Conservation (phyloP, 2,113 vertebrate genomes). For the Alexandromys fortis region DNA sequence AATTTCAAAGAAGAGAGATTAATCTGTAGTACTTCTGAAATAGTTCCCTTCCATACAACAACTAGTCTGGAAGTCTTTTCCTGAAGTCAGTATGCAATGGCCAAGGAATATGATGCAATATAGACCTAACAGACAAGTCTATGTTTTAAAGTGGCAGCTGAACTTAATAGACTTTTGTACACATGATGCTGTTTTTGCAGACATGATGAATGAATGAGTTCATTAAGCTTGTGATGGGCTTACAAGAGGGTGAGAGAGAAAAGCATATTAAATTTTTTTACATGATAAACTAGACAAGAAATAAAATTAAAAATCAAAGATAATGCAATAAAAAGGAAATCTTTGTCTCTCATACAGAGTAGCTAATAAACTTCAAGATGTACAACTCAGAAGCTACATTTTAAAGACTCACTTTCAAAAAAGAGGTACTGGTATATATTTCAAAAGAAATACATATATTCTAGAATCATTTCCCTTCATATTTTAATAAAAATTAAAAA, state of each 20-base stretch:
- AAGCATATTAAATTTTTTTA: not conserved
- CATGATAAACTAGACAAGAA: not conserved
- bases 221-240: not conserved
- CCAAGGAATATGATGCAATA: not conserved
- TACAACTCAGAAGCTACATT: not conserved
- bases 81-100: not conserved
- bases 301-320: not conserved
- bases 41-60: not conserved
- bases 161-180: not conserved
- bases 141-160: not conserved
- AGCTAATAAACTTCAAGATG: not conserved
- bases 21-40: not conserved
- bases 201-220: not conserved
- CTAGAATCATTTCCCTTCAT: not conserved
- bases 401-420: not conserved
- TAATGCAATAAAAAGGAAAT: not conserved
- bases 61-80: not conserved
- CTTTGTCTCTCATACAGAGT: not conserved
- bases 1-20: not conserved
- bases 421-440: not conserved
- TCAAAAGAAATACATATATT: not conserved
- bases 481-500: not conserved
- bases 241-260: not conserved
- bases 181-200: not conserved
- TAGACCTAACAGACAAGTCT: not conserved